These are phyloP conservation scores for Calliscelio sp. DNA, from an alignment of 2,888 invertebrate genomes.

Conservation along the genomic window DNA sequence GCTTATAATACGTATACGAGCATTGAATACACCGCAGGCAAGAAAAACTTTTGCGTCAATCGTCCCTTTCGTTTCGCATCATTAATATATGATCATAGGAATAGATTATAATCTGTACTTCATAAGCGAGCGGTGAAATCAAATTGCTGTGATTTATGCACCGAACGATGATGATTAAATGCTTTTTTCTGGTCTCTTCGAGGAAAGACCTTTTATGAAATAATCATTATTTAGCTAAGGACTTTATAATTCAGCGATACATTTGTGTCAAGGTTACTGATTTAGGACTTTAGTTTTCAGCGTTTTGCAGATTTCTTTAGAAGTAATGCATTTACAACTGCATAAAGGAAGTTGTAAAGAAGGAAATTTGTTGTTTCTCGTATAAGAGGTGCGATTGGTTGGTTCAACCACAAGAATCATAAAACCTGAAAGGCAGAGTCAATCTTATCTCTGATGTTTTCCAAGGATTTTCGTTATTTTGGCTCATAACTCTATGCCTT, in stretches of 20 bases:
- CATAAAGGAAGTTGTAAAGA: no score
- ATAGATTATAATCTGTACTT: conserved; percentile 55
- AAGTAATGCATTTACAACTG: no score
- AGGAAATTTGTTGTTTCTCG: no score
- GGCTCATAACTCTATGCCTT: no score
- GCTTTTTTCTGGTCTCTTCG: conserved; percentile 23
- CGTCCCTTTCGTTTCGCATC: conserved; percentile 70
- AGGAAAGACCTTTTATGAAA: conserved; percentile 25
- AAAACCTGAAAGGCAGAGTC: no score
- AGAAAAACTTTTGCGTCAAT: conserved; percentile 66
- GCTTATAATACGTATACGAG: conserved; percentile 77
- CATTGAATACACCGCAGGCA: conserved; percentile 64
- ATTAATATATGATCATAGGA: conserved; percentile 59
- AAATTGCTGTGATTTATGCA: conserved; percentile 48
- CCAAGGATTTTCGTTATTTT: no score
- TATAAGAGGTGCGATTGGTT: no score
- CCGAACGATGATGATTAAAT: conserved; percentile 38
- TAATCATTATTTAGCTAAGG: conserved; percentile 7
- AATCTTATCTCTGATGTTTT: no score
- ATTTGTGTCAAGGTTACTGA: conserved; percentile 53
- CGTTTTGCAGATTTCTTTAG: no score
- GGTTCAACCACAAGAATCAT: no score
- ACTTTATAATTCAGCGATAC: background rate
- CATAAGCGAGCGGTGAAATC: conserved; percentile 45
- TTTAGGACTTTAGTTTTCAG: no score